phyloP scores from a whole-genome alignment of 2,888 invertebrate genomes.

The Calephelis perditalis region DNA sequence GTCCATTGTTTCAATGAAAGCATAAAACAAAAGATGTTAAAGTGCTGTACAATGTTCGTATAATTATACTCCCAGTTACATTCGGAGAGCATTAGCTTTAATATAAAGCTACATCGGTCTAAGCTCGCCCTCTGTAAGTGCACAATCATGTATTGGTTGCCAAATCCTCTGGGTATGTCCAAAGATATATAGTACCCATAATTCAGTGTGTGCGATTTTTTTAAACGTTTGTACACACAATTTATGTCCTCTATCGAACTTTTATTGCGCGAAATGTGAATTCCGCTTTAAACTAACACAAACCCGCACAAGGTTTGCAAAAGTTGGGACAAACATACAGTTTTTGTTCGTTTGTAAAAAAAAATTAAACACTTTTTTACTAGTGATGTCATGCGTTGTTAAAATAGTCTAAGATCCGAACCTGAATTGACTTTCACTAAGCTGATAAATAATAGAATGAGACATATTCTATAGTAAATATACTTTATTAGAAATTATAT shows the following conservation, averaged over 20 bases:
- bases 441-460: too few relatives aligned
- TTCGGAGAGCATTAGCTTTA: slow-evolving; percentile 18
- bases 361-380: too few relatives aligned
- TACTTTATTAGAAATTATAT: too few relatives aligned
- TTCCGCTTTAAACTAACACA: slow-evolving; percentile 25
- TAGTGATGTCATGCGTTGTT: too few relatives aligned
- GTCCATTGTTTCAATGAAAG: slow-evolving; percentile 3
- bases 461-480: too few relatives aligned
- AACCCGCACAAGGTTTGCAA: slow-evolving; percentile 17
- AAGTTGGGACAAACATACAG: too few relatives aligned
- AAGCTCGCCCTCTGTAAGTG: slow-evolving; percentile 50
- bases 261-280: slow-evolving; percentile 43
- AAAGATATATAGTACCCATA: slow-evolving; percentile 46
- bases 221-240: slow-evolving; percentile 47
- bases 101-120: slow-evolving; percentile 28
- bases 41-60: slow-evolving; percentile 13
- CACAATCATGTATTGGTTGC: slow-evolving; percentile 73
- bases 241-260: slow-evolving; percentile 54
- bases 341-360: too few relatives aligned
- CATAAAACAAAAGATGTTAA: slow-evolving; percentile 8
- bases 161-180: slow-evolving; percentile 62
- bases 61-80: slow-evolving; percentile 3
- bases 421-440: too few relatives aligned
- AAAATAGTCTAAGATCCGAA: too few relatives aligned
- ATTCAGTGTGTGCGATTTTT: slow-evolving; percentile 65